Evolutionary conservation across 2,113 vertebrate genomes (phyloP).

Genomic region (Anhinga anhinga): DNA sequence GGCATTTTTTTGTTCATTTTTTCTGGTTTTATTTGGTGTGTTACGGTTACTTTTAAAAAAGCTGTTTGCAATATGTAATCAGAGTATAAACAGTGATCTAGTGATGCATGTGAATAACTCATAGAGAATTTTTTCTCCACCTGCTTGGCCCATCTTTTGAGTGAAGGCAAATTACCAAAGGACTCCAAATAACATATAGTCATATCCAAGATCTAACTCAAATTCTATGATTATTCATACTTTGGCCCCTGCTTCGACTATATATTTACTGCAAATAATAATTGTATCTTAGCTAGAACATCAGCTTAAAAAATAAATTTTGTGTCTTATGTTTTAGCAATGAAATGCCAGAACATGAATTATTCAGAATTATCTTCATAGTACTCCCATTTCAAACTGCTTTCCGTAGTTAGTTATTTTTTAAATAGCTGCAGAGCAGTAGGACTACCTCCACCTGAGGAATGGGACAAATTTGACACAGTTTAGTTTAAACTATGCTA

Average conservation of each 20-base stretch:
- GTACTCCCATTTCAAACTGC: background rate
- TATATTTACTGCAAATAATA: background rate
- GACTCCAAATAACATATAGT: background rate
- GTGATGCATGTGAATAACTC: background rate
- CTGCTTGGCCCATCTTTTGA: background rate
- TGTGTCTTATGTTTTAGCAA: background rate
- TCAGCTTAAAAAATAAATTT: background rate
- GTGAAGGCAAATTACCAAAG: background rate
- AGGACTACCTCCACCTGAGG: background rate
- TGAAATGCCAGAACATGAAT: background rate
- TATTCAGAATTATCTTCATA: background rate
- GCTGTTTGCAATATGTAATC: background rate
- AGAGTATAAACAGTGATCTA: background rate
- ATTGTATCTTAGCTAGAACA: background rate
- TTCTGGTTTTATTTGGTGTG: background rate
- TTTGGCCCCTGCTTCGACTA: background rate
- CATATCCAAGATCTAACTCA: background rate
- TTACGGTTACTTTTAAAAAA: background rate
- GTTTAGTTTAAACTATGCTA: background rate
- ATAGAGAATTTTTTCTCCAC: background rate
- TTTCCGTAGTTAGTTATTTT: background rate
- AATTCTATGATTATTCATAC: background rate
- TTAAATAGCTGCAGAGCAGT: background rate
- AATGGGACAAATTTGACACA: background rate
- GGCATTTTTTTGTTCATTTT: background rate